Conservation (phyloP, 2,888 invertebrate genomes). For the Omphaloscelis lunosa region DNA sequence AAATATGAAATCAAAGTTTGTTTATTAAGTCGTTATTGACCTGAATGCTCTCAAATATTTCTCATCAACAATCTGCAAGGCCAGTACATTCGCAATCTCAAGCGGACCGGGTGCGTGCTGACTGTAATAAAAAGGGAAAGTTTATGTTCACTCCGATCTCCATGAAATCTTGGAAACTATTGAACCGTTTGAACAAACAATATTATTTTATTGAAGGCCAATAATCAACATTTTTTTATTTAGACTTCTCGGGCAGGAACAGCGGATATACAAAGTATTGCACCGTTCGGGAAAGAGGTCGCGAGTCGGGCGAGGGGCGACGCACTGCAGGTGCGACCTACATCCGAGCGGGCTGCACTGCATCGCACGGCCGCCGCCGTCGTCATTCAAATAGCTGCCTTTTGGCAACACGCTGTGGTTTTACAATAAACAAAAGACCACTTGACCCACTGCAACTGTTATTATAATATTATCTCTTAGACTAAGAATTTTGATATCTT, state of each 20-base stretch:
- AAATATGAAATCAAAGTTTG: conserved; percentile 29
- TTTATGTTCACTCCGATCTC: conserved; percentile 9
- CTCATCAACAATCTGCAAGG: conserved; percentile 35
- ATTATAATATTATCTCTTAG: conserved; percentile 48
- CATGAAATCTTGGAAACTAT: conserved; percentile 3
- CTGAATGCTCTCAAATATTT: conserved; percentile 27
- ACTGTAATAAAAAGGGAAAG: conserved; percentile 22
- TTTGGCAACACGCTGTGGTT: conserved; percentile 62
- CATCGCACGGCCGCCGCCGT: not conserved
- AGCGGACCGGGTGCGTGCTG: conserved; percentile 11
- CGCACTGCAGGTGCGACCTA: conserved; percentile 88
- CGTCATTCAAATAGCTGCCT: conserved; percentile 26
- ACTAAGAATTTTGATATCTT: conserved; percentile 27
- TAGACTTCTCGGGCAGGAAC: conserved; percentile 43
- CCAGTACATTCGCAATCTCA: conserved; percentile 24
- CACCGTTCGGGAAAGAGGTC: conserved; percentile 78
- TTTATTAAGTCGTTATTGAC: conserved; percentile 39
- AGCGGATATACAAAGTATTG: conserved; percentile 73
- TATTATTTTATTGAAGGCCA: not conserved
- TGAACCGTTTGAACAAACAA: conserved; percentile 7
- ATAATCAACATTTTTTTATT: not conserved
- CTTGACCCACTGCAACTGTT: conserved; percentile 68
- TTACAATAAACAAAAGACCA: conserved; percentile 65
- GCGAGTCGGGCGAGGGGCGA: conserved; percentile 64
- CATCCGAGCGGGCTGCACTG: conserved; percentile 65